These are phyloP conservation scores for Batillaria attramentaria DNA, from an alignment of 1,140 invertebrate species.

Conservation along the genomic window DNA sequence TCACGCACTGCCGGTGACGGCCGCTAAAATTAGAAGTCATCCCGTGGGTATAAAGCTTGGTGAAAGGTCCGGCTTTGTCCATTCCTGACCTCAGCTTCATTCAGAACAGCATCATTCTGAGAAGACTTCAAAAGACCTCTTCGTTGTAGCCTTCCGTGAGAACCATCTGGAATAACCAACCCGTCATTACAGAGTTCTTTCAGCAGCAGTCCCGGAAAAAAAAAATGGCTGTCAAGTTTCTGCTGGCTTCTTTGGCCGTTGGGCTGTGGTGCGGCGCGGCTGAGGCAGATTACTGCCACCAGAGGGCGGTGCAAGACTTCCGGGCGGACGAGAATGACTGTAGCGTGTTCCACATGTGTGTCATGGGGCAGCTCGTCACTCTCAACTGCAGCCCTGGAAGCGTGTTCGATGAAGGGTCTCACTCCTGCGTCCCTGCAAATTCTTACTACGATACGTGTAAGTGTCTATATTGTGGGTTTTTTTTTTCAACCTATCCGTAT, in stretches of 20 bases:
- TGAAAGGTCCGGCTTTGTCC: no score
- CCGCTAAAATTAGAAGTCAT: not conserved
- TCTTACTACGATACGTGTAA: slow-evolving; percentile 17
- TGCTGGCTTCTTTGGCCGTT: not conserved
- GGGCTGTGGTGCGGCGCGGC: not conserved
- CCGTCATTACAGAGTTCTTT: not conserved
- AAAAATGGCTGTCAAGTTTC: not conserved
- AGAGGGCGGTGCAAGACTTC: slow-evolving; percentile 4
- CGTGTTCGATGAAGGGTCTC: slow-evolving; percentile 2
- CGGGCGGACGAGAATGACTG: slow-evolving; percentile 3
- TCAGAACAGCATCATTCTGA: no score
- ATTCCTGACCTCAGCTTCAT: no score
- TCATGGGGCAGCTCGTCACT: not conserved
- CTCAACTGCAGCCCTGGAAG: not conserved
- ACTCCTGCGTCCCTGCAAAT: not conserved
- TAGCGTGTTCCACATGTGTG: slow-evolving; percentile 4
- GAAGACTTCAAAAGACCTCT: no score
- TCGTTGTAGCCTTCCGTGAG: no score
- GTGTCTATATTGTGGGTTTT: not conserved
- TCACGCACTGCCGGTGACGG: not conserved
- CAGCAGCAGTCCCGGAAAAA: not conserved
- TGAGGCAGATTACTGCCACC: not conserved
- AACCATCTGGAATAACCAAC: no score
- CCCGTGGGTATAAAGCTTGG: slow-evolving; percentile 8
- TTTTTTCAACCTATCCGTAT: not conserved